phyloP scores from a whole-genome alignment of 2,888 invertebrate genomes.

The Diarsia mendica region DNA sequence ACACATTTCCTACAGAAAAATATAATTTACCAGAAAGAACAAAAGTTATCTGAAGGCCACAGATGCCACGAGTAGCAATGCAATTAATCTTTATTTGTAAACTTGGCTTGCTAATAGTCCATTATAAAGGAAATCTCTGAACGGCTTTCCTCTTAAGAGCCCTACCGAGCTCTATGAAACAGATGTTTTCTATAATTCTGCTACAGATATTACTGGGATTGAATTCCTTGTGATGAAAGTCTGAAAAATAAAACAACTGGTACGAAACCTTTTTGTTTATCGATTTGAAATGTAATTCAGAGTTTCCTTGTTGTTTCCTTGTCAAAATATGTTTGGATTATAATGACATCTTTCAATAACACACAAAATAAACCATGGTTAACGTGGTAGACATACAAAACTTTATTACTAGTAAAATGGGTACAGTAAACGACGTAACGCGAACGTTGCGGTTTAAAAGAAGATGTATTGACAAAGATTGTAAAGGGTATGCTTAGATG shows the following conservation, averaged over 20 bases:
- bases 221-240: background rate
- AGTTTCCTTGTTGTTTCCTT: background rate
- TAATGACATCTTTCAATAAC: too few species aligned
- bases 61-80: background rate
- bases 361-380: too few species aligned
- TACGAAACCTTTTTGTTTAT: background rate
- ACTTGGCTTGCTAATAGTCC: background rate
- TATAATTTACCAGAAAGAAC: background rate
- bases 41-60: background rate
- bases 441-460: too few species aligned
- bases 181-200: slow-evolving; percentile 35
- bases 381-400: too few species aligned
- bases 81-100: background rate
- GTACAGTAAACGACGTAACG: too few species aligned
- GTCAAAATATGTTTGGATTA: too few species aligned
- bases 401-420: too few species aligned
- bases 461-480: too few species aligned
- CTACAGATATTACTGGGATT: slow-evolving; percentile 17
- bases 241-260: background rate
- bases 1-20: too few species aligned
- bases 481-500: too few species aligned
- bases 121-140: slow-evolving; percentile 7
- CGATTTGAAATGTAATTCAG: background rate
- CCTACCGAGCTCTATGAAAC: slow-evolving; percentile 5
- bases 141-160: background rate